Evolutionary conservation across 2,797 vertebrate genomes (phyloP).

Genomic region (Lateolabrax maculatus): DNA sequence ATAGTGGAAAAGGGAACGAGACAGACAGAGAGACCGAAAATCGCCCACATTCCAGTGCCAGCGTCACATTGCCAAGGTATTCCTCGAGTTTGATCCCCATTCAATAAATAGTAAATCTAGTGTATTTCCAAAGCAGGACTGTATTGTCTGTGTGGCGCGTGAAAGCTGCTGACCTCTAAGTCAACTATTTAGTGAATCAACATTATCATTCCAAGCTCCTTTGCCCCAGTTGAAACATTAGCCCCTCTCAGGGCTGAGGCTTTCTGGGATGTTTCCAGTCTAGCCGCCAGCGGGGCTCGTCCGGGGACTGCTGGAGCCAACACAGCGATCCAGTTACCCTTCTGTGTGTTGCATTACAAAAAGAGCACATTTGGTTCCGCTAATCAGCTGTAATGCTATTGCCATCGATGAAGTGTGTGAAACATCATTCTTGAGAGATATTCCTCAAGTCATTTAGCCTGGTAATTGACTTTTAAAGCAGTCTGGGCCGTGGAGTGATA

Average conservation of each 20-base stretch:
- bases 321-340: conserved; percentile 85
- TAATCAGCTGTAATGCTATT: conserved; percentile 89
- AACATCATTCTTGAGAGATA: conserved; percentile 87
- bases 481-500: conserved; percentile 84
- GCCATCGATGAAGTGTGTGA: conserved; percentile 87
- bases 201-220: conserved; percentile 86
- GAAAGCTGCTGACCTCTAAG: conserved; percentile 83
- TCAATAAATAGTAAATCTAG: conserved; percentile 79
- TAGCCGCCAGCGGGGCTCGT: conserved; percentile 82
- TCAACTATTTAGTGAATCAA: conserved; percentile 85
- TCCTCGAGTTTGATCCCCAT: conserved; percentile 61
- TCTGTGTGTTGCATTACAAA: conserved; percentile 89
- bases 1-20: conserved; percentile 40
- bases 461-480: conserved; percentile 88
- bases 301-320: conserved; percentile 82
- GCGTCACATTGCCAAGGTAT: conserved; percentile 65
- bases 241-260: conserved; percentile 82
- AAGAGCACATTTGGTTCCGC: conserved; percentile 87
- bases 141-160: conserved; percentile 69
- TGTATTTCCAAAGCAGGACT: conserved; percentile 67
- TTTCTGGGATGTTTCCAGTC: conserved; percentile 87
- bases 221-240: conserved; percentile 85
- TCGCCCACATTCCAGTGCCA: conserved; percentile 51
- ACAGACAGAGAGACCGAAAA: conserved; percentile 51
- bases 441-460: conserved; percentile 83